phyloP scores from a whole-genome alignment of 2,888 invertebrate species.

The Phortica magna region DNA sequence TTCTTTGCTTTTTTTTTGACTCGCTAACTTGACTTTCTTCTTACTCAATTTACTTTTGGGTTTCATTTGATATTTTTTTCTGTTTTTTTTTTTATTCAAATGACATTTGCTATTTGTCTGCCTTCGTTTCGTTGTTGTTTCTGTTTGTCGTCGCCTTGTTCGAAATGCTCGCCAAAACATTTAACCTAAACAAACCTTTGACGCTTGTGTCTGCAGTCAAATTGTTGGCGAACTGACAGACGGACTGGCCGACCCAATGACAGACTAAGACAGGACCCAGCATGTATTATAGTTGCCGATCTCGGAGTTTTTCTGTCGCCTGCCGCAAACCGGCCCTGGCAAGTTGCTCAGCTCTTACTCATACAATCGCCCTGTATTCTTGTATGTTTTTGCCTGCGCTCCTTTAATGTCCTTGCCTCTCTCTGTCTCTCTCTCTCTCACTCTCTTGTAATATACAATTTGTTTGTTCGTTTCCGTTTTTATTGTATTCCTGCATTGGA shows the following conservation, averaged over 20 bases:
- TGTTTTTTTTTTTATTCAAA: background rate
- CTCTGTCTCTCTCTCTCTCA: background rate
- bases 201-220: constrained; percentile 49
- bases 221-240: constrained; percentile 41
- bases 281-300: too few relatives aligned
- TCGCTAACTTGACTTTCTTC: background rate
- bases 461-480: background rate
- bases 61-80: background rate
- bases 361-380: background rate
- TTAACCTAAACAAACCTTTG: constrained; percentile 44
- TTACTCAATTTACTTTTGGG: background rate
- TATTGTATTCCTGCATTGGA: constrained; percentile 21
- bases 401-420: background rate
- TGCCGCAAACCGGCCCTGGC: too few relatives aligned
- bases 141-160: background rate
- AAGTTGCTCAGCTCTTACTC: background rate
- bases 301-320: too few relatives aligned
- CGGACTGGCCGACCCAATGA: too few relatives aligned
- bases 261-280: too few relatives aligned
- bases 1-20: background rate
- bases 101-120: background rate
- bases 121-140: background rate
- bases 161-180: constrained; percentile 9
- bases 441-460: background rate
- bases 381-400: background rate